These are phyloP conservation scores for Esox masquinongy DNA, from an alignment of 2,797 vertebrate genomes.

Conservation along the genomic window DNA sequence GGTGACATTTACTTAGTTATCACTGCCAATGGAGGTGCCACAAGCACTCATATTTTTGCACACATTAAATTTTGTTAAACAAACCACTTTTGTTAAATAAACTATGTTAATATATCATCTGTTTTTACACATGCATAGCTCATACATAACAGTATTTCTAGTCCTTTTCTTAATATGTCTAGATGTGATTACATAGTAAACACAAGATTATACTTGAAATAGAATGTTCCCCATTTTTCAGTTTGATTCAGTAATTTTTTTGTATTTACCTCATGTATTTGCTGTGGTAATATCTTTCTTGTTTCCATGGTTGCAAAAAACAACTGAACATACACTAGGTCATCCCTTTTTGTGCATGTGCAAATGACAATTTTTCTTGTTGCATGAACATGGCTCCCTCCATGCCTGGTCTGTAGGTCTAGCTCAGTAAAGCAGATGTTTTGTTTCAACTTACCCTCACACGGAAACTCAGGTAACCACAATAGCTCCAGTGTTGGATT, in stretches of 20 bases:
- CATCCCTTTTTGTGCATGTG: background rate
- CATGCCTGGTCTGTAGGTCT: too few species aligned
- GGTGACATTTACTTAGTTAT: too few species aligned
- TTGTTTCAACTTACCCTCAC: slow-evolving; percentile 61
- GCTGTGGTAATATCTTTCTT: background rate
- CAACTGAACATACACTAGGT: background rate
- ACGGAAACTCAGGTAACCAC: slow-evolving; percentile 66
- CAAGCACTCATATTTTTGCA: too few species aligned
- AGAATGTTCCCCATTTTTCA: background rate
- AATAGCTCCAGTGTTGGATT: slow-evolving; percentile 43
- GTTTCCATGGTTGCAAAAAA: background rate
- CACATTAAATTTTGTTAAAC: too few species aligned
- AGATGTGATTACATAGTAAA: background rate
- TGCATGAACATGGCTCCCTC: background rate
- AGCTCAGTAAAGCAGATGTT: slow-evolving; percentile 63
- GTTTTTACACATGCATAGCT: too few species aligned
- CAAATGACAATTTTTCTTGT: background rate
- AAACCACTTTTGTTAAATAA: too few species aligned
- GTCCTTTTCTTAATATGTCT: background rate
- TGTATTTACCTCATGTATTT: background rate
- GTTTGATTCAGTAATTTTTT: background rate
- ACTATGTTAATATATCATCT: too few species aligned
- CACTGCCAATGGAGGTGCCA: too few species aligned
- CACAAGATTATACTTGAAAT: background rate
- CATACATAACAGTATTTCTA: too few species aligned